Base-by-base conservation (phyloP, 2,797 vertebrate species). In the Onychomys torridus region DNA sequence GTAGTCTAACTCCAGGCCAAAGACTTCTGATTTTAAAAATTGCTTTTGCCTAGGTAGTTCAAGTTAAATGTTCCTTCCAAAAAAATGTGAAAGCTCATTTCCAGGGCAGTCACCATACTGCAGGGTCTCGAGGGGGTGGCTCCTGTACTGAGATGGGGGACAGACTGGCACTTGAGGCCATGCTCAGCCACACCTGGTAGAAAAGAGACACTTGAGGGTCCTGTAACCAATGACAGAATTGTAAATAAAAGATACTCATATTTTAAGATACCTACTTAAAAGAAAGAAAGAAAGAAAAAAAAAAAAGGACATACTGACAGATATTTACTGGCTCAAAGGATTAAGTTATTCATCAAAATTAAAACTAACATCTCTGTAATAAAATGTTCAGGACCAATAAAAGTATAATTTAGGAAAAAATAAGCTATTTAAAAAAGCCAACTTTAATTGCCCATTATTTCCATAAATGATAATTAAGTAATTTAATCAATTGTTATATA, bases 161-260 rank as follows among this genome's bases (percentile, higher is more conserved):
- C 90, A 87, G 86, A 86, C 93, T 63, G 93, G 91, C 96, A 67
- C 92, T 34, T 23, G 91, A 93, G 95, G 95, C 96, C 96, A 78
- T 67, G 93, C 92, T 93, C 97, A 94, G 95, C 95, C 96, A 97
- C 95, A 96, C 93, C 92, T 95, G 98, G 96, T 91, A 73, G 95
- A 27, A 97, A 95, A 98, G 91, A 96, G 93, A 97, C 92, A 96
- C 92, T 96, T 37, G 97, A 97, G 93, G 95, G 96, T 93, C 96
- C 97, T 97, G 97, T 90, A 96, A 98, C 84, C 96, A 97, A 98
- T 95, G 97, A 97, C 97, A 98, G 71, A 97, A 92, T 86, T 32
- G 57, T 97, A 96, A 98, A 97, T 90, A 95, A 96, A 95, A 97
- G 93, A 93, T 83, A 91, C 96, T 97, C 94, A 94, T 89, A 91